Percentiles rank a stretch among this genome's conserved stretches.
phyloP scores from a whole-genome alignment of 2,888 invertebrate genomes.

The Empis stercorea region DNA sequence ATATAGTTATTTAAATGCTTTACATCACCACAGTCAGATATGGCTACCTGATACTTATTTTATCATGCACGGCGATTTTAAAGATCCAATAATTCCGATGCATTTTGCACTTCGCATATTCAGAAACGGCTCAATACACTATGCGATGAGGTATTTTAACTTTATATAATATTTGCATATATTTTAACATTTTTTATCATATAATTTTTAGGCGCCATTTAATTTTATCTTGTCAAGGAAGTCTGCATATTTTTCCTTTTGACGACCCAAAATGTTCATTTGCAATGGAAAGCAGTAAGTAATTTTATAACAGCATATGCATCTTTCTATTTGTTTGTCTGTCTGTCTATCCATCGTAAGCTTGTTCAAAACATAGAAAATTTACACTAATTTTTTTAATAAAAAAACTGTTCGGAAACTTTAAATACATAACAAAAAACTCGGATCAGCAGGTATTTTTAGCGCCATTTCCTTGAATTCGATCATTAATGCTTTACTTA shows the following conservation, averaged over 20 bases:
- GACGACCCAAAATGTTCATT: conserved; percentile 92
- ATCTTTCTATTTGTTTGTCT: too few species aligned
- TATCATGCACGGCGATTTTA: conserved; percentile 94
- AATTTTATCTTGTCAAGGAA: conserved; percentile 85
- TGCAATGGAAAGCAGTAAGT: conserved; percentile 94
- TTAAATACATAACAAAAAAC: too few species aligned
- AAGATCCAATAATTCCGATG: conserved; percentile 84
- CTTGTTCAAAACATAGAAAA: too few species aligned
- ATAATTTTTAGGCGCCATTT: conserved; percentile 76
- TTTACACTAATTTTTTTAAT: too few species aligned
- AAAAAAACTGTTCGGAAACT: too few species aligned
- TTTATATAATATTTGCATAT: conserved; percentile 11
- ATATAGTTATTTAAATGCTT: conserved; percentile 81
- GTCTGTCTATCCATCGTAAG: too few species aligned
- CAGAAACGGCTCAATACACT: conserved; percentile 86
- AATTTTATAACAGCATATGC: too few species aligned
- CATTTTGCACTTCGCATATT: conserved; percentile 87
- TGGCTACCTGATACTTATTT: conserved; percentile 93
- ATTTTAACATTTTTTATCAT: too few species aligned
- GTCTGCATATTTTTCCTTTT: conserved; percentile 89
- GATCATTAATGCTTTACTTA: too few species aligned
- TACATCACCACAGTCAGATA: conserved; percentile 83
- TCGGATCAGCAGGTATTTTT: too few species aligned
- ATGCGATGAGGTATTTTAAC: conserved; percentile 80
- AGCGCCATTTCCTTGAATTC: too few species aligned